Conservation (phyloP, 2,113 vertebrate genomes). For the Paramisgurnus dabryanus region DNA sequence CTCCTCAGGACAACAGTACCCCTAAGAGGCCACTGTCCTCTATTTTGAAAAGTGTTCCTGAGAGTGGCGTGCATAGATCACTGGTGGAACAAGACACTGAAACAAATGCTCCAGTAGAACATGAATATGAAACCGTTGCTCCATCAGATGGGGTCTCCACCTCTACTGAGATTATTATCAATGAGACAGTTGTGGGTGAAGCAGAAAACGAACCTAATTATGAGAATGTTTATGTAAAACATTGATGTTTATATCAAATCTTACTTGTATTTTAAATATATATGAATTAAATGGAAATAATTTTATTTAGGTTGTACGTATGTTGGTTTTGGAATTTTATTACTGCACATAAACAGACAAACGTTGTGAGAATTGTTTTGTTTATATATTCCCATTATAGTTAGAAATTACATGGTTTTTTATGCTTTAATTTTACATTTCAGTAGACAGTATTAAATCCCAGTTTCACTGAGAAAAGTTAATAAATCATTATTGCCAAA, state of each 20-base stretch:
- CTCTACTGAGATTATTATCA: constrained; percentile 21
- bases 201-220: constrained; percentile 79
- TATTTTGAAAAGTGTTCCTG: constrained; percentile 69
- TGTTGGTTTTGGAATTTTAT: not conserved
- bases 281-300: too few species aligned
- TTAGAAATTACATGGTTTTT: not conserved
- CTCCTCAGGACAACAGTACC: constrained; percentile 55
- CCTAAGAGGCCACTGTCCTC: constrained; percentile 68
- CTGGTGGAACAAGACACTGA: constrained; percentile 51
- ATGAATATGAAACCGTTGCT: constrained; percentile 55
- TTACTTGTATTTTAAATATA: too few species aligned
- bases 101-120: constrained; percentile 58
- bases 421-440: too few species aligned
- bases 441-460: too few species aligned
- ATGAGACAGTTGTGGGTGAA: constrained; percentile 37
- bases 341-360: not conserved
- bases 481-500: too few species aligned
- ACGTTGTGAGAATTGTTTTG: not conserved
- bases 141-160: constrained; percentile 35
- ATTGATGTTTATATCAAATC: constrained; percentile 41
- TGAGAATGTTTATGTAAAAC: constrained; percentile 79
- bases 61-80: constrained; percentile 50
- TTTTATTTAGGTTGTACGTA: not conserved
- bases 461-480: too few species aligned
- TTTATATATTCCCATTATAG: not conserved